These are phyloP conservation scores for Platycheirus albimanus DNA, from an alignment of 2,888 invertebrate species.

Conservation along the genomic window DNA sequence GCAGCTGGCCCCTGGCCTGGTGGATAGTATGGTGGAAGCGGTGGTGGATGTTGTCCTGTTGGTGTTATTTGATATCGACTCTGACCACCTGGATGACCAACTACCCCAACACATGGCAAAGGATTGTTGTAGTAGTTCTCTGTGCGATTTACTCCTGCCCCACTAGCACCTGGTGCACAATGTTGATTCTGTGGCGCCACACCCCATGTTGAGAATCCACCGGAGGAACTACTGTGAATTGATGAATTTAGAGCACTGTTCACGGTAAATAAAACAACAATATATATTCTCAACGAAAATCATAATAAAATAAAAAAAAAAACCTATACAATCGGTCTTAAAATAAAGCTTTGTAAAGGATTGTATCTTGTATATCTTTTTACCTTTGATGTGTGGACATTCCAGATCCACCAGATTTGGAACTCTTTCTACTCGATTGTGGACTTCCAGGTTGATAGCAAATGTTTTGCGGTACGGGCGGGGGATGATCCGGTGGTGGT, in stretches of 20 bases:
- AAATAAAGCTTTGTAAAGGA: too few relatives aligned
- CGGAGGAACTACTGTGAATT: conserved; percentile 82
- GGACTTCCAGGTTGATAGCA: conserved; percentile 82
- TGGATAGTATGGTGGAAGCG: conserved; percentile 81
- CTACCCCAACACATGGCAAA: conserved; percentile 77
- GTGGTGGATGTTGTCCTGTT: conserved; percentile 82
- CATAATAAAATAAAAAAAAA: conserved; percentile 9
- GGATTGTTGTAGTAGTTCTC: conserved; percentile 82
- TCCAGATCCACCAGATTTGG: conserved; percentile 82
- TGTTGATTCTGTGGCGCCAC: conserved; percentile 79
- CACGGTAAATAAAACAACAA: conserved; percentile 38
- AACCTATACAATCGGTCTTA: conserved; percentile 44
- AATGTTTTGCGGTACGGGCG: conserved; percentile 83
- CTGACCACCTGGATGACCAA: conserved; percentile 77
- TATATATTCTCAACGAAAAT: conserved; percentile 37
- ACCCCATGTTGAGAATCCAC: conserved; percentile 83
- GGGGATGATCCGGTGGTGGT: conserved; percentile 86
- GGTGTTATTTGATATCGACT: conserved; percentile 83
- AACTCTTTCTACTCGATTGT: conserved; percentile 81
- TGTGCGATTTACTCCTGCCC: conserved; percentile 76
- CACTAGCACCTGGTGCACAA: conserved; percentile 74
- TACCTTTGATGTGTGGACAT: conserved; percentile 82
- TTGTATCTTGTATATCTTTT: too few relatives aligned
- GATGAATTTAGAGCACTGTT: conserved; percentile 81
- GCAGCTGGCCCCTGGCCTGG: conserved; percentile 75